phyloP scores from a whole-genome alignment of 2,113 vertebrate genomes.

The Triplophysa rosa region DNA sequence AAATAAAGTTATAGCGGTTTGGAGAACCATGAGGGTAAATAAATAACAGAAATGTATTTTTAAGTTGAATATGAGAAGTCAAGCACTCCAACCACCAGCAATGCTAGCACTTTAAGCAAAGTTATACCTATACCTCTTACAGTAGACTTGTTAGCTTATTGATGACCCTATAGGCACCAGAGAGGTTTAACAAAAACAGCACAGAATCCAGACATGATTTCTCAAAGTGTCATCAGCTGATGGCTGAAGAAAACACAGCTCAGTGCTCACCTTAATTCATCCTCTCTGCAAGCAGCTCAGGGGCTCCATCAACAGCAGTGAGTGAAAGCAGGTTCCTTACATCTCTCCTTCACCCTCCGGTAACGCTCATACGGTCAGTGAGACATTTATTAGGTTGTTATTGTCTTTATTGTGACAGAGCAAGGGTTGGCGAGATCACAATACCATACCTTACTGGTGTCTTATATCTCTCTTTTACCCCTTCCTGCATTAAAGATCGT shows the following conservation, averaged over 20 bases:
- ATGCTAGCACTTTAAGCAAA: neutral
- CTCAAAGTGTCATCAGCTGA: neutral
- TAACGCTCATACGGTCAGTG: neutral
- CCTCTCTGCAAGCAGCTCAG: slow-evolving; percentile 7
- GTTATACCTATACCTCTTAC: too few species aligned
- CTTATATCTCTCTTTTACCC: slow-evolving; percentile 49
- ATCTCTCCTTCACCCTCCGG: neutral
- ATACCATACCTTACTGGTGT: too few species aligned
- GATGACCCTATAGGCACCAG: neutral
- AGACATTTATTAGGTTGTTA: slow-evolving; percentile 41
- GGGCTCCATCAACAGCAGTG: slow-evolving; percentile 2
- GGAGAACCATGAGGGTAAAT: too few species aligned
- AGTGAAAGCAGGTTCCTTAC: neutral
- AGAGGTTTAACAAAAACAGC: neutral
- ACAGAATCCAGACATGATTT: neutral
- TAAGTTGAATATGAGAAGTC: too few species aligned
- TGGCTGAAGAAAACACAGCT: neutral
- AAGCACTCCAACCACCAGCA: too few species aligned
- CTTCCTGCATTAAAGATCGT: slow-evolving; percentile 38
- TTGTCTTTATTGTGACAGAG: slow-evolving; percentile 42
- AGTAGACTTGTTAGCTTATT: neutral
- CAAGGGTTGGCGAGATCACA: slow-evolving; percentile 21
- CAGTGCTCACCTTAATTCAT: neutral
- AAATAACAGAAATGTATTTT: too few species aligned
- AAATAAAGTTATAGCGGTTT: too few species aligned